Evolutionary conservation across 2,888 invertebrate species (phyloP).

Genomic region (Oscheius sp.): DNA sequence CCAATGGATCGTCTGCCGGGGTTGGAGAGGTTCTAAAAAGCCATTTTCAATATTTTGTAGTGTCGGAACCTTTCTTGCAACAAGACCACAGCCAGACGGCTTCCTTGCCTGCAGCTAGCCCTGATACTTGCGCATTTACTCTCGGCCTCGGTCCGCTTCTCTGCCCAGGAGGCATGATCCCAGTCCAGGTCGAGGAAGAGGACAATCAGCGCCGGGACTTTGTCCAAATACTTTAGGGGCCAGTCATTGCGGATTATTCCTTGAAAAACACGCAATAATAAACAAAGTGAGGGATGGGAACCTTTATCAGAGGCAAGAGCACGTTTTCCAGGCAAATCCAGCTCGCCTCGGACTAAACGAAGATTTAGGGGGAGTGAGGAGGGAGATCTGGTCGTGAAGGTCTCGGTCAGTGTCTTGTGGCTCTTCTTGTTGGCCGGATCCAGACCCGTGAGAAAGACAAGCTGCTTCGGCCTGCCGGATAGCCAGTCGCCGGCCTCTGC

Average conservation of each 20-base stretch:
- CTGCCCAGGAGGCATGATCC: slow-evolving; percentile 92
- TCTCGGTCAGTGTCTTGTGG: slow-evolving; percentile 20
- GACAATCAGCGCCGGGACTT: slow-evolving; percentile 84
- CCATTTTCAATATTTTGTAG: not conserved
- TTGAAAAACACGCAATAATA: slow-evolving; percentile 73
- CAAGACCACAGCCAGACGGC: slow-evolving; percentile 54
- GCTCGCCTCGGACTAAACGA: slow-evolving; percentile 50
- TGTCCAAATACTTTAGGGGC: slow-evolving; percentile 57
- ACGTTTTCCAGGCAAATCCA: slow-evolving; percentile 52
- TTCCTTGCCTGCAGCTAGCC: slow-evolving; percentile 44
- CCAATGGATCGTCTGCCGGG: slow-evolving; percentile 79
- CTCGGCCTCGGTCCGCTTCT: slow-evolving; percentile 92
- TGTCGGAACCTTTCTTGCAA: slow-evolving; percentile 55
- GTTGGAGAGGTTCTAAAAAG: slow-evolving; percentile 38
- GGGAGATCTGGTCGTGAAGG: slow-evolving; percentile 40
- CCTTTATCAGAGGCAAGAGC: slow-evolving; percentile 33
- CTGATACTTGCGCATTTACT: slow-evolving; percentile 59
- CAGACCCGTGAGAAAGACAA: slow-evolving; percentile 86
- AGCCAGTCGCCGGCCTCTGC: slow-evolving; percentile 67
- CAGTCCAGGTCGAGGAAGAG: slow-evolving; percentile 97
- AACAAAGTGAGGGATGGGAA: not conserved
- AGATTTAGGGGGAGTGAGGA: slow-evolving; percentile 57
- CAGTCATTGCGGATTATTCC: slow-evolving; percentile 87
- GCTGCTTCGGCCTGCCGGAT: slow-evolving; percentile 59
- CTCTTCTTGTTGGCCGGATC: slow-evolving; percentile 48